Base-by-base conservation (phyloP, 2,797 vertebrate genomes). In the Psittacula derbiana region DNA sequence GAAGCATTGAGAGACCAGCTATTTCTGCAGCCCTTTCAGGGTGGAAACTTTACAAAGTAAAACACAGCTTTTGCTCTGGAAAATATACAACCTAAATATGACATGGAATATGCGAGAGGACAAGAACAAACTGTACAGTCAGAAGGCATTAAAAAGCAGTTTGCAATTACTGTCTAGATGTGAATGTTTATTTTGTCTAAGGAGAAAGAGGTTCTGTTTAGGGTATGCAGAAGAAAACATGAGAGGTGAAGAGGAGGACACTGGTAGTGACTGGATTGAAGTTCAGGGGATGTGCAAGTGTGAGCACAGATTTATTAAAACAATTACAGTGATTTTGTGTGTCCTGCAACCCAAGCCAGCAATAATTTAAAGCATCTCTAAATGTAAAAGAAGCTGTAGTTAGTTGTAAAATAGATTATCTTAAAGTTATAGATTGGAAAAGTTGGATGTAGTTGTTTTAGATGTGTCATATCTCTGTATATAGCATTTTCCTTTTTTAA, bases 31-130 rank as follows among this genome's bases (percentile, higher is more conserved):
- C 2, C 3, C 11, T 75, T 84, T 57, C 49, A 30, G 81, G 13
- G 27, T 58, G 60, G 27, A 28, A 76, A 16, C 64, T 86, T 70
- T 19, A 44, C 27, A 12, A 53, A 88, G 19, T 47, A 31, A 80
- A 83, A 11, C 24, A 1, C 5, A 17, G n/a, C 19, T 67, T 90
- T 36, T 86, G 9, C 17, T 78, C 25, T 41, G 66, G 60, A 46
- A 75, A 82, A 52, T 6, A 24, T 4, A 8, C 31, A 27, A 1
- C 33, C 20, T 65, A 7, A 80, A 49, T 15, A 50, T 60, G 67
- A 75, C 4, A 0, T 31, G 21, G 33, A 70, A 28, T 28, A 23
- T 36, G 10, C 0, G 0, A 80, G 40, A 40, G 16, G 36, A 28
- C n/a, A 55, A 31, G 43, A 76, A 50, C 64, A 44, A 90, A 73